Evolutionary conservation across 2,113 vertebrate species (phyloP).

Genomic region (Actinemys pallida): DNA sequence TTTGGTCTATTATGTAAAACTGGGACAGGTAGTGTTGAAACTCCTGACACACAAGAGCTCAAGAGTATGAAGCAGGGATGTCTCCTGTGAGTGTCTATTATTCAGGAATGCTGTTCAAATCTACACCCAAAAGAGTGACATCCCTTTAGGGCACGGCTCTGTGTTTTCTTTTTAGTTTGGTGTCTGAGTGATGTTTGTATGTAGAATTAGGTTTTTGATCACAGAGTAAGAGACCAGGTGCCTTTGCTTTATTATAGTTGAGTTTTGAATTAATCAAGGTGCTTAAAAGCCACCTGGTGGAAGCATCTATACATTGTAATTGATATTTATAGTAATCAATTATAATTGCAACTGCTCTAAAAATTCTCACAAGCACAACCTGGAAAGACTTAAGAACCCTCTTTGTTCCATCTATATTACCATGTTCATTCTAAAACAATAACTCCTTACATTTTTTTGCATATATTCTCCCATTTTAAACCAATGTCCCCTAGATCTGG

Average conservation of each 20-base stretch:
- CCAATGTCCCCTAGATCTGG: neutral
- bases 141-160: neutral
- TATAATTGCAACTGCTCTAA: neutral
- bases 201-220: neutral
- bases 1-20: neutral
- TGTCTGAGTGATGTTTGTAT: neutral
- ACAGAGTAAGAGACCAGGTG: neutral
- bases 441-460: neutral
- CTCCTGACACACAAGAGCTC: neutral
- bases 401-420: neutral
- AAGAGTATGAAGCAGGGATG: neutral
- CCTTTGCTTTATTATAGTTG: neutral
- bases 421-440: neutral
- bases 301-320: neutral
- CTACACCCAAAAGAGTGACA: neutral
- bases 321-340: neutral
- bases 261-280: neutral
- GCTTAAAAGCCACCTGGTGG: neutral
- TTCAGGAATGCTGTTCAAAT: neutral
- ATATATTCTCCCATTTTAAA: neutral
- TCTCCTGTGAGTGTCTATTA: neutral
- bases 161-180: accelerated
- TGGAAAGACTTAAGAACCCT: neutral
- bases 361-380: neutral
- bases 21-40: neutral